Evolutionary conservation across 2,888 invertebrate genomes (phyloP), one percentile per base, ranked within the genome.

Genomic region (Chelonus formosanus): DNA sequence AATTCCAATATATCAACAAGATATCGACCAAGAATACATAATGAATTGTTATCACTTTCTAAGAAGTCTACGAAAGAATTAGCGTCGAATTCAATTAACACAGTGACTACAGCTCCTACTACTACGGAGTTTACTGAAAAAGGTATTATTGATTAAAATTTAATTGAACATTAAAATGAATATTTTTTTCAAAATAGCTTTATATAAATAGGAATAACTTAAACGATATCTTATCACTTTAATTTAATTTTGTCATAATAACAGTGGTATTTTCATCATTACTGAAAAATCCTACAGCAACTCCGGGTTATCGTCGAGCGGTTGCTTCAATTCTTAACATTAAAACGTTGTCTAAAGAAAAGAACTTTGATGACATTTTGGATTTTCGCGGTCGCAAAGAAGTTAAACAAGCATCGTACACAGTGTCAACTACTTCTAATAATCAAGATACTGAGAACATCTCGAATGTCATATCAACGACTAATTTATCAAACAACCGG

Each of bases 341-440:
- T 3, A 45, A 63, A 56, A 69, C 63, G 20, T 57, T 68, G 1
- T 65, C 70, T 4, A 76, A 76, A 36, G 82, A 82, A 34, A 81
- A 83, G 65, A 80, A 75, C 59, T 80, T 80, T 52, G 81, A 83
- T 71, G 75, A 78, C 31, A 82, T 81, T 6, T 63, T 81, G 32
- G 81, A 81, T 31, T 81, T 81, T 65, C 72, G 83, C 3, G 82
- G 82, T 3, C 73, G 83, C 20, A 20, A 20, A 20, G 8, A 81
- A 76, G 53, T 70, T 66, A 3, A 72, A 61, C 20, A 61, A 67
- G 55, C 54, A 4, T 36, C 65, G 0, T 70, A 66, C 0, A 63
- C 59, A 3, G 53, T 63, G 0, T 44, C 70, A 5, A 67, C 47
- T 6, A n/a, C 67, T 6, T 3, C 67, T 4, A 52, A 66, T 55